A percentile compares a stretch with the other conserved stretches of the same genome.
phyloP scores from a whole-genome alignment of 2,797 vertebrate genomes.

The Cheirogaleus major region DNA sequence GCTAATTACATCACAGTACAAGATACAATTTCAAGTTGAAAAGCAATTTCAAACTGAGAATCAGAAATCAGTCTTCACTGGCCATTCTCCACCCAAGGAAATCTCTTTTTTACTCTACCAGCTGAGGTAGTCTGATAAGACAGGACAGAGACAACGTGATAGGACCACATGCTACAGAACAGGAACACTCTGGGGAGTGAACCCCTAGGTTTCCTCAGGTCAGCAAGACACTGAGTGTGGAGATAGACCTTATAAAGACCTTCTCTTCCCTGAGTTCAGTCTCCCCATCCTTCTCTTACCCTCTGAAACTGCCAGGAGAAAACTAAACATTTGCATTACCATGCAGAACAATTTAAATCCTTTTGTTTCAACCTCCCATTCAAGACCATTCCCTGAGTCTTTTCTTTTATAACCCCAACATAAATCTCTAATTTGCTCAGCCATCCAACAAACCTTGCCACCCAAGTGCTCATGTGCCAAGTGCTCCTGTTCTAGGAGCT shows the following conservation, averaged over 20 bases:
- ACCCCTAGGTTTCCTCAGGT: not conserved
- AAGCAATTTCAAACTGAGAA: not conserved
- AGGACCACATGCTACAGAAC: not conserved
- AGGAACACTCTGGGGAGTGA: not conserved
- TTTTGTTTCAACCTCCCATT: not conserved
- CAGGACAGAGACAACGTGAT: not conserved
- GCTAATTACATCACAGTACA: not conserved
- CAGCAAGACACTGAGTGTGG: not conserved
- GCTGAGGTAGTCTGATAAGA: not conserved
- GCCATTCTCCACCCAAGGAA: not conserved
- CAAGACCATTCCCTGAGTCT: not conserved
- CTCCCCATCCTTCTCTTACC: not conserved
- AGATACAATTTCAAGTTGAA: not conserved
- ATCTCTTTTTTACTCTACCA: not conserved
- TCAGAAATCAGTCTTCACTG: not conserved
- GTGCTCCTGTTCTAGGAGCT: not conserved
- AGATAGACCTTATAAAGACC: rapidly evolving
- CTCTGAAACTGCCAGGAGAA: not conserved
- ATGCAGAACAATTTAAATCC: not conserved
- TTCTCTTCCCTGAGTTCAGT: not conserved
- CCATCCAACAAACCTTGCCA: not conserved
- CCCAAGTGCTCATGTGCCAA: not conserved
- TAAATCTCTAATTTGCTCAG: not conserved
- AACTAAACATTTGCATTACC: not conserved
- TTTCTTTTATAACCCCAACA: not conserved